Evolutionary conservation across 2,113 vertebrate genomes (phyloP), one percentile per base, ranked within the genome.

Genomic region (Platichthys flesus): DNA sequence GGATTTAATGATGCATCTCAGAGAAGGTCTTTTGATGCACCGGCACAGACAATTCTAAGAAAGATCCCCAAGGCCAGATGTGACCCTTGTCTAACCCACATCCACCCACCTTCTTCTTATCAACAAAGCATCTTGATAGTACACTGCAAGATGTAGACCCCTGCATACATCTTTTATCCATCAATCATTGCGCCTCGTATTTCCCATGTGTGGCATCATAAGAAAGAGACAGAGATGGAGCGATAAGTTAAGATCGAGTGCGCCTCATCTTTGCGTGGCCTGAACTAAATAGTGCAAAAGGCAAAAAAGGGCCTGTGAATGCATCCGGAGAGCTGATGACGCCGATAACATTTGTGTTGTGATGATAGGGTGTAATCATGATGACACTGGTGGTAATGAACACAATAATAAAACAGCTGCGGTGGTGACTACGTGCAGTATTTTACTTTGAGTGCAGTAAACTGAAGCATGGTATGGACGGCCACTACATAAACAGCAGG

Each of bases 321-420:
- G 52, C 18, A 14, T 2, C 54, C 31, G 5, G n/a, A 3, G 23
- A 18, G 21, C 10, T 55, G 75, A 55, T 64, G 26, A 16, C 3
- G 10, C 72, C 10, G 66, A 80, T 80, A 63, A 67, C 9, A 9
- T 3, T 7, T 31, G 16, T 28, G 74, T 58, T 71, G 54, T 52
- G 70, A 28, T 74, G 65, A 70, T 9, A 52, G 49, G 45, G 18
- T 13, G 9, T 55, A 65, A 71, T 81, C 71, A 74, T 65, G 75
- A 85, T 74, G 74, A 79, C 84, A 85, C 57, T 66, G 74, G 14
- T 5, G 26, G 63, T 81, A 78, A 83, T 71, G 55, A 76, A 61
- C 52, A 54, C 51, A 54, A 54, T 54, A 54, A n/a, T 21, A 54
- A 54, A 20, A 21, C 2, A 2, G 42, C 37, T 10, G 65, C 54